Base-by-base conservation (phyloP, 2,888 invertebrate species). In the Papilio demoleus region DNA sequence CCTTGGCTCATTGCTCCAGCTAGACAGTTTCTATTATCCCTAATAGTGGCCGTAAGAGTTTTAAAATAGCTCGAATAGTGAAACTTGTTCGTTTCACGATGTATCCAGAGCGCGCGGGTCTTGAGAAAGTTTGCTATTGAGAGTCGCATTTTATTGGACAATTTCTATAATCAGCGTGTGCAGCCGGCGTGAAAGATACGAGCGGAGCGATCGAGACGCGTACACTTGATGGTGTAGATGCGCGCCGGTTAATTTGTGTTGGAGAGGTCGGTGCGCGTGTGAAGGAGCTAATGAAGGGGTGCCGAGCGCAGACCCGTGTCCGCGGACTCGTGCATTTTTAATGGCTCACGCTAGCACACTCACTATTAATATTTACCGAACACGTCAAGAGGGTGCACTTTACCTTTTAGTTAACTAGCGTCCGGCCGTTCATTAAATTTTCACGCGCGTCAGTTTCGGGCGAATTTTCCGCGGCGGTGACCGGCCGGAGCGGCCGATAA, bases 381-480 rank as follows among this genome's bases (percentile, higher is more conserved):
- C 91, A 91, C 92, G 92, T 92, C 91, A 92, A 92, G 92, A 92
- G 92, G 92, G 92, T 91, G 92, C 92, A 92, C 91, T 92, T 92
- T 92, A 92, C 92, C 92, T 92, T 92, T 92, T 92, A 92, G 92
- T 91, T 91, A 92, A 92, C 92, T 92, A 92, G 90, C 92, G 92
- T 91, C 92, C 92, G 90, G 91, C 89, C 88, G 92, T 92, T 92
- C 92, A 92, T 92, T 92, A 92, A 92, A 92, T 92, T 92, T 92
- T 92, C 92, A 92, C 92, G 92, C 92, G 92, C 92, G 92, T 92
- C 92, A 91, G 92, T 92, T 92, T 92, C 87, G 90, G 90, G 84
- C 88, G 84, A 92, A 92, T 91, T 92, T 92, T 92, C 92, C 92
- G 92, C 92, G 90, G 91, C 88, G 88, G 85, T 90, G 91, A 86